A percentile compares a stretch with the other conserved stretches of the same genome.
phyloP scores from a whole-genome alignment of 2,797 vertebrate species.

The Neosilurus mollespiculum region DNA sequence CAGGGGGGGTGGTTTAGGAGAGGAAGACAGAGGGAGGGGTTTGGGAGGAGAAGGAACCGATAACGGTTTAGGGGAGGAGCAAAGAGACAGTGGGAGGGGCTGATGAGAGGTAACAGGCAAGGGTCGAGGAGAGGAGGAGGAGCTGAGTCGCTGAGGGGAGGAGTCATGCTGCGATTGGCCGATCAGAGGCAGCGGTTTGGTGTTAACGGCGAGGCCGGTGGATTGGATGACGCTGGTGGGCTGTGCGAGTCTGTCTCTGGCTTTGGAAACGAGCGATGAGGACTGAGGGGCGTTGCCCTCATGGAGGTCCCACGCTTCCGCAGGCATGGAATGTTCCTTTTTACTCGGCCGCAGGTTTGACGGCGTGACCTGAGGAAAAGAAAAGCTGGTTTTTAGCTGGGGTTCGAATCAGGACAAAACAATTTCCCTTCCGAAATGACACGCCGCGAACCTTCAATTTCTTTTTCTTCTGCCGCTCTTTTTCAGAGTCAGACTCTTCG shows the following conservation, averaged over 20 bases:
- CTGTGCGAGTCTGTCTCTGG: conserved; percentile 84
- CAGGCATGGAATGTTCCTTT: conserved; percentile 76
- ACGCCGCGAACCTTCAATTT: conserved; percentile 81
- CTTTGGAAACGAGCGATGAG: conserved; percentile 78
- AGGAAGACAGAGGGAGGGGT: conserved; percentile 84
- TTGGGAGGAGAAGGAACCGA: conserved; percentile 89
- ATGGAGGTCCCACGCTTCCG: conserved; percentile 78
- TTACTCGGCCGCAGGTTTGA: conserved; percentile 78
- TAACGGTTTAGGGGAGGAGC: conserved; percentile 85
- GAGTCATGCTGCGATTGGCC: conserved; percentile 84
- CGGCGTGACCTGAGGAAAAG: conserved; percentile 77
- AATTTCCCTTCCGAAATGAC: neutral
- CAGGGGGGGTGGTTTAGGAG: conserved; percentile 77
- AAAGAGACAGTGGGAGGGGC: conserved; percentile 76
- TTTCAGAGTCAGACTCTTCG: conserved; percentile 83
- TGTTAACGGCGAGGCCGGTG: conserved; percentile 87
- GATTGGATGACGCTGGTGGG: conserved; percentile 98
- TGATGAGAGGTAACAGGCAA: conserved; percentile 76
- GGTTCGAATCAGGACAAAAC: neutral
- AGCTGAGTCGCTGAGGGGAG: conserved; percentile 80
- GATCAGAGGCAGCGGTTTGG: conserved; percentile 89
- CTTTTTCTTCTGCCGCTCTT: conserved; percentile 82
- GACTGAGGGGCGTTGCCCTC: conserved; percentile 72
- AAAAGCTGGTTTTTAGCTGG: neutral
- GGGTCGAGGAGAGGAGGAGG: conserved; percentile 36